Evolutionary conservation across 1,140 invertebrate genomes (phyloP).

Genomic region (Drosophila hydei): DNA sequence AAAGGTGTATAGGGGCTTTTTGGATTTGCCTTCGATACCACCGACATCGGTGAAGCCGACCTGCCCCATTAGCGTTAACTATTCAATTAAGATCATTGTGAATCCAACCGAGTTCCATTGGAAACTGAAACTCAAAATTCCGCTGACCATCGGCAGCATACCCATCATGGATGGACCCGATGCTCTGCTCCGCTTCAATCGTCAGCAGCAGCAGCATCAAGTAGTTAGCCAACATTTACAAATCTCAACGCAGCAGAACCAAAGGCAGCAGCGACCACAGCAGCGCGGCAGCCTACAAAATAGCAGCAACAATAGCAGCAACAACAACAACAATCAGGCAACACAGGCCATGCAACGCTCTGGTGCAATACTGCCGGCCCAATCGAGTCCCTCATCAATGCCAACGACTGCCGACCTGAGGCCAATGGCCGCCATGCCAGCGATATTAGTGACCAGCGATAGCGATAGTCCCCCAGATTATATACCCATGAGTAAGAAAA

Average conservation of each 20-base stretch:
- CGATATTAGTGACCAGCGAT: slow-evolving; percentile 75
- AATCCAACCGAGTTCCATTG: slow-evolving; percentile 84
- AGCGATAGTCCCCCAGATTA: slow-evolving; percentile 82
- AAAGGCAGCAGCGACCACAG: slow-evolving; percentile 36
- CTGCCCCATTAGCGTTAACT: slow-evolving; percentile 88
- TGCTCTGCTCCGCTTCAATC: slow-evolving; percentile 66
- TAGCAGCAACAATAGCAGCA: slow-evolving; percentile 38
- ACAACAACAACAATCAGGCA: slow-evolving; percentile 47
- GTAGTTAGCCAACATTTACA: slow-evolving; percentile 78
- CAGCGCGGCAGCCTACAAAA: slow-evolving; percentile 35
- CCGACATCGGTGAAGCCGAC: slow-evolving; percentile 89
- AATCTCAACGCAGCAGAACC: slow-evolving; percentile 61
- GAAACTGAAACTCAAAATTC: slow-evolving; percentile 85
- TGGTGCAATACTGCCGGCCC: slow-evolving; percentile 67
- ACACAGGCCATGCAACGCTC: slow-evolving; percentile 33
- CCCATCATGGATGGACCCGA: slow-evolving; percentile 83
- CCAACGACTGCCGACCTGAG: slow-evolving; percentile 72
- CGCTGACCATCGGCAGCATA: slow-evolving; percentile 86
- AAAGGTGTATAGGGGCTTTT: slow-evolving; percentile 78
- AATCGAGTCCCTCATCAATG: slow-evolving; percentile 63
- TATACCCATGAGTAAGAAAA: slow-evolving; percentile 77
- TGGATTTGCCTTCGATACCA: slow-evolving; percentile 88
- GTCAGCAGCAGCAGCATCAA: slow-evolving; percentile 76
- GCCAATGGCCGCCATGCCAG: slow-evolving; percentile 62
- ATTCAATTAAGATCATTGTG: slow-evolving; percentile 87